A percentile compares a stretch with the other conserved stretches of the same genome.
phyloP scores from a whole-genome alignment of 2,113 vertebrate species.

The Oophaga pumilio region DNA sequence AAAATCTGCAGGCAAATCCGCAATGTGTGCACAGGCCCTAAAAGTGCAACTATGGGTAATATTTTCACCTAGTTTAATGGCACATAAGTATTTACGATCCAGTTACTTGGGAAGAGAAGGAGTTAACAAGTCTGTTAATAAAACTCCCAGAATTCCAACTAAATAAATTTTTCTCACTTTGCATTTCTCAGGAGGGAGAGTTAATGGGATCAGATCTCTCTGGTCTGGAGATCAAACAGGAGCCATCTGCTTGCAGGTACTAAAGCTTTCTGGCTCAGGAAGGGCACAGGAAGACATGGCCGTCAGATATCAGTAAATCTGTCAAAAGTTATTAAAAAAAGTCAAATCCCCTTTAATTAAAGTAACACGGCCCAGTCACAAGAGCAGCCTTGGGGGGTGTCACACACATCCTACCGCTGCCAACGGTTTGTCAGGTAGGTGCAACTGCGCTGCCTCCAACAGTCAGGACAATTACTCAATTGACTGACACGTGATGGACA shows the following conservation, averaged over 20 bases:
- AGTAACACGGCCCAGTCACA: neutral
- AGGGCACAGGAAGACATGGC: neutral
- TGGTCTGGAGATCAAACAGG: slow-evolving; percentile 15
- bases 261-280: neutral
- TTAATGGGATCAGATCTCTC: neutral
- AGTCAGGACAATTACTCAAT: no score
- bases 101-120: neutral
- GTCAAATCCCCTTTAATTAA: neutral
- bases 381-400: no score
- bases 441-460: no score
- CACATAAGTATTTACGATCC: no score
- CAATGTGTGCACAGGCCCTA: no score
- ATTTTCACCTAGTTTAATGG: no score
- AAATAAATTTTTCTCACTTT: slow-evolving; percentile 26
- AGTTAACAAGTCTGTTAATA: neutral
- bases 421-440: no score
- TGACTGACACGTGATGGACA: no score
- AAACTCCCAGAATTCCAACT: slow-evolving; percentile 17
- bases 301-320: neutral
- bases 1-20: no score
- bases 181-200: neutral
- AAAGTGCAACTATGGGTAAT: no score
- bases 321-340: neutral
- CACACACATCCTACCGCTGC: no score
- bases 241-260: neutral